phyloP scores from a whole-genome alignment of 2,113 vertebrate genomes.

The Pachycephala philippinensis region DNA sequence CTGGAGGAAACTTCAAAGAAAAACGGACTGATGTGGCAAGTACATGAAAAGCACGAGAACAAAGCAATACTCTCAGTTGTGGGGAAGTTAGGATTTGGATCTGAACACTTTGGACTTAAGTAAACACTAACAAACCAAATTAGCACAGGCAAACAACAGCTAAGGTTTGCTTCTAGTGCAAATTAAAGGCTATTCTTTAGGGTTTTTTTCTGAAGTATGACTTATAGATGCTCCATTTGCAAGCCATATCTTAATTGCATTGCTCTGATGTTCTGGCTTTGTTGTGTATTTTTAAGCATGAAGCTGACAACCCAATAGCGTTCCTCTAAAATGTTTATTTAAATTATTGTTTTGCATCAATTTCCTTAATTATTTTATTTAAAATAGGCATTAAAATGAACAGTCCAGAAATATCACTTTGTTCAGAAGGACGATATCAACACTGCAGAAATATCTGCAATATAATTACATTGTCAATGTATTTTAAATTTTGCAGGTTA shows the following conservation, averaged over 20 bases:
- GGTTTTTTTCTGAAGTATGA: neutral
- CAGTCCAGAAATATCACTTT: neutral
- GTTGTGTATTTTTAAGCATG: neutral
- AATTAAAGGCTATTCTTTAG: neutral
- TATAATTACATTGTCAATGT: neutral
- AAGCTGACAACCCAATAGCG: neutral
- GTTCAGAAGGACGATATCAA: neutral
- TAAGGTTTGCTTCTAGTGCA: neutral
- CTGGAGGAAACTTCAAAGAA: neutral
- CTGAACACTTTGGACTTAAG: neutral
- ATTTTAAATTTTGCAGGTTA: neutral
- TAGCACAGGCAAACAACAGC: neutral
- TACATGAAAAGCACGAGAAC: neutral
- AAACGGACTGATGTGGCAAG: neutral
- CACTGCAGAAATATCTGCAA: neutral
- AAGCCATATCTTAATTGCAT: neutral
- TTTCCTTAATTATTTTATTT: neutral
- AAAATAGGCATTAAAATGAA: neutral
- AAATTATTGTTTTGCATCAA: neutral
- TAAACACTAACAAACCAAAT: neutral
- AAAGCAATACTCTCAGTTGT: neutral
- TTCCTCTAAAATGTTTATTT: neutral
- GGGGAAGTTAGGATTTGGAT: neutral
- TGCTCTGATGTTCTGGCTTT: neutral
- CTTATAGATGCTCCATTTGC: neutral